Percentiles rank a stretch among this genome's conserved stretches.
Conservation (phyloP, 2,113 vertebrate species). For the Cettia cetti region DNA sequence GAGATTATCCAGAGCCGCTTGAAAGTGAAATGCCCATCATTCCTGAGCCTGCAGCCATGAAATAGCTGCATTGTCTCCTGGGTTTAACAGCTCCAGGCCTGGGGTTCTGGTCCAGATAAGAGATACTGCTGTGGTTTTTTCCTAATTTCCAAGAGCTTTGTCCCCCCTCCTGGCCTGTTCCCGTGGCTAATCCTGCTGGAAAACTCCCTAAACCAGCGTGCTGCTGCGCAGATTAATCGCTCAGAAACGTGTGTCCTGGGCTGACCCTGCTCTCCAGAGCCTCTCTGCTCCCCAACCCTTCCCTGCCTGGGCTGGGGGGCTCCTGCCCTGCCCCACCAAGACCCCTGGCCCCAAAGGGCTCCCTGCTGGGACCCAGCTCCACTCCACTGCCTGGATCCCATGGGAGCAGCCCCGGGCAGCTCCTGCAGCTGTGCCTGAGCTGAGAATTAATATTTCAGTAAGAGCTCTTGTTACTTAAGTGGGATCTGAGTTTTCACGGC, state of each 20-base stretch:
- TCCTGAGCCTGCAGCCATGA: slow-evolving; percentile 15
- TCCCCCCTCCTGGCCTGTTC: background rate
- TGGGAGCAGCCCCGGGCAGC: background rate
- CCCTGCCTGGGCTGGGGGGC: background rate
- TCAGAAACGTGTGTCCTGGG: background rate
- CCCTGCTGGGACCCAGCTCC: background rate
- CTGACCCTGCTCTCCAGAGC: background rate
- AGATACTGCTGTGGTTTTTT: background rate
- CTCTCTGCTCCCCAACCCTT: background rate
- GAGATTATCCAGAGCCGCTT: slow-evolving; percentile 55
- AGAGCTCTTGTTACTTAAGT: background rate
- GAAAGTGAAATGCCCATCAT: slow-evolving; percentile 15
- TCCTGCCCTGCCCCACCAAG: background rate
- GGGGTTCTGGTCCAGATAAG: slow-evolving; percentile 24
- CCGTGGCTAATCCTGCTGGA: slow-evolving; percentile 32
- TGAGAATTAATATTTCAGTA: background rate
- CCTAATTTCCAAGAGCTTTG: slow-evolving; percentile 44
- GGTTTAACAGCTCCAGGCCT: background rate
- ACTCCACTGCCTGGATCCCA: background rate
- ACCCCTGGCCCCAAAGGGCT: background rate
- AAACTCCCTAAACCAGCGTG: background rate
- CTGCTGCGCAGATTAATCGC: background rate
- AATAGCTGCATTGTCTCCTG: slow-evolving; percentile 47
- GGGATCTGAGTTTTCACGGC: background rate
- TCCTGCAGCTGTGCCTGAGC: background rate